Evolutionary conservation across 2,888 invertebrate species (phyloP), one percentile per base, ranked within the genome.

Genomic region (Elysia crispata): DNA sequence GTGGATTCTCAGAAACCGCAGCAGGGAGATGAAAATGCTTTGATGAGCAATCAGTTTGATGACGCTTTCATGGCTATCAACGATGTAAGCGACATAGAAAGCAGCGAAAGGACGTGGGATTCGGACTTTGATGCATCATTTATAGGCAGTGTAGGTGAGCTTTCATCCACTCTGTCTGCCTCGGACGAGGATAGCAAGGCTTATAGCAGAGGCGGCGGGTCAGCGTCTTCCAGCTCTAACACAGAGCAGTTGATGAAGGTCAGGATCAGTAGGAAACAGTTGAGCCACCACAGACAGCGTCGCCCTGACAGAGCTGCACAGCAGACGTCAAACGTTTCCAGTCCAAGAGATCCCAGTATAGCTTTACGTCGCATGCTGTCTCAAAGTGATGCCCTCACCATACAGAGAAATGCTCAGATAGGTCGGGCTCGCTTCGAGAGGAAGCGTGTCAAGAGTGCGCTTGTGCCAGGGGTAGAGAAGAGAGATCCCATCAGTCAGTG

Each of bases 331-430:
- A 23, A 15, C 23, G 23, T 23, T 3, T 20, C 60, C 60, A 25
- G n/a, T 3, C 30, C 31, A 6, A 33, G 15, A 1, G 69, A 69
- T 13, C 31, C 69, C 1, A 69, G 69, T 23, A 20, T 50, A n/a
- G 20, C 18, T 20, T 15, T 50, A 30, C 49, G 54, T 3, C 25
- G 73, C 18, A 73, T 50, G 30, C 50, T 73, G 25, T 73, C 73
- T 25, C 73, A 73, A 25, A 49, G 28, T 20, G 73, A 73, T 30
- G 73, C 73, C 11, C 50, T 73, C n/a, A 73, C 73, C 13, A 54
- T 73, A 18, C 73, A 73, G 54, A 73, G 73, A 54, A 73, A 73
- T 25, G 73, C 73, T 1, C 50, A 54, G 30, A n/a, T 73, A 1
- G 73, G 50, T 11, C 50, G 28, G 1, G 54, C 25, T 3, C 15